phyloP scores from a whole-genome alignment of 1,140 invertebrate genomes.

The Anoplophora glabripennis region DNA sequence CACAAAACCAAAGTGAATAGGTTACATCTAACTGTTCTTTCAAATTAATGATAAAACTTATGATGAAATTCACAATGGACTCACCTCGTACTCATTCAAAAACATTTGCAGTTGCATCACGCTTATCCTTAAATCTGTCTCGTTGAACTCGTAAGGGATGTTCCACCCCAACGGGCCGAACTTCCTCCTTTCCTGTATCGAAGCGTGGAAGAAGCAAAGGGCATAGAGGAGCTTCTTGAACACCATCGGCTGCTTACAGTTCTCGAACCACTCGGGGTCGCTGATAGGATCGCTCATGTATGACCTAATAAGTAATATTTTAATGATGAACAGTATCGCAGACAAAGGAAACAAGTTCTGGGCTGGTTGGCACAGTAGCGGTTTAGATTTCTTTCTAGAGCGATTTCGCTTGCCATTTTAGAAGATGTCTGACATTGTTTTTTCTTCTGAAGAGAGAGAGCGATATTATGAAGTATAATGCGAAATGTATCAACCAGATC shows the following conservation, averaged over 20 bases:
- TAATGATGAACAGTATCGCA: background rate
- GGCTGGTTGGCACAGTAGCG: too few relatives aligned
- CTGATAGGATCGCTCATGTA: slow-evolving; percentile 85
- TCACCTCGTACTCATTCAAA: slow-evolving; percentile 75
- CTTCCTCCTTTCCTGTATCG: slow-evolving; percentile 85
- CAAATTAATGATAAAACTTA: too few relatives aligned
- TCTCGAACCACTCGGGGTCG: slow-evolving; percentile 84
- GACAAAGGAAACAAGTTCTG: too few relatives aligned
- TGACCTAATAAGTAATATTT: slow-evolving; percentile 58
- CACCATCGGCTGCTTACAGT: slow-evolving; percentile 67
- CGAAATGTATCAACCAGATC: too few relatives aligned
- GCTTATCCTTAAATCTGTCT: slow-evolving; percentile 87
- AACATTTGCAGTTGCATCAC: slow-evolving; percentile 86
- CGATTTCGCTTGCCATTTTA: too few relatives aligned
- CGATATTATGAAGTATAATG: too few relatives aligned
- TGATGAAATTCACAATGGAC: slow-evolving; percentile 15
- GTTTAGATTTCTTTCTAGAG: too few relatives aligned
- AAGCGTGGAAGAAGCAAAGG: slow-evolving; percentile 92
- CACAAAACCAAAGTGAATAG: too few relatives aligned
- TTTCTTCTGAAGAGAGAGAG: too few relatives aligned
- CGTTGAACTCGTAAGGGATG: slow-evolving; percentile 93
- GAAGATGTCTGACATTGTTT: too few relatives aligned
- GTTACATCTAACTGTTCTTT: too few relatives aligned
- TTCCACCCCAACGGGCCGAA: slow-evolving; percentile 96
- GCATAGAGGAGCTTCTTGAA: slow-evolving; percentile 89